phyloP scores from a whole-genome alignment of 1,140 invertebrate species.

The Solen grandis region DNA sequence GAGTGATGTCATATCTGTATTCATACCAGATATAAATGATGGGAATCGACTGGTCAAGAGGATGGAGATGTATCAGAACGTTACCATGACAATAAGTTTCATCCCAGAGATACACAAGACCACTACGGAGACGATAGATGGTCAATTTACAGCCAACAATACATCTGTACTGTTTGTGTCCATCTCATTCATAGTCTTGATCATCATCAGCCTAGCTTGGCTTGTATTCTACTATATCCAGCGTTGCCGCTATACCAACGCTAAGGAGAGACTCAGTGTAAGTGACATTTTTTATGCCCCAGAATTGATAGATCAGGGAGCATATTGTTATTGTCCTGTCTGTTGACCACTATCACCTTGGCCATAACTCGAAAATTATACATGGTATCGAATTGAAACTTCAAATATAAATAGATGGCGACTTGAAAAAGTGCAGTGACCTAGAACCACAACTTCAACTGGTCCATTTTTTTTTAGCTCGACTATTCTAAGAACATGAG shows the following conservation, averaged over 20 bases:
- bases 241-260: constrained; percentile 94
- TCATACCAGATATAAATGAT: constrained; percentile 87
- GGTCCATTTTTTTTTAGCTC: too few species aligned
- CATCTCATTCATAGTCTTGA: constrained; percentile 95
- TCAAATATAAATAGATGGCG: too few species aligned
- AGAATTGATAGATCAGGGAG: too few species aligned
- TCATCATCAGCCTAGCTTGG: constrained; percentile 96
- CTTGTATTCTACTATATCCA: constrained; percentile 97
- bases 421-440: too few species aligned
- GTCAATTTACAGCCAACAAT: constrained; percentile 63
- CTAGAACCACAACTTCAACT: too few species aligned
- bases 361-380: too few species aligned
- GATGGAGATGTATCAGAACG: constrained; percentile 85
- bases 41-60: constrained; percentile 87
- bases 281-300: constrained; percentile 81
- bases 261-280: constrained; percentile 90
- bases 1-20: constrained; percentile 88
- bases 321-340: too few species aligned
- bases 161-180: constrained; percentile 94
- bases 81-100: constrained; percentile 86
- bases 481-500: too few species aligned
- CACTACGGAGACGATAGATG: background rate
- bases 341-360: too few species aligned
- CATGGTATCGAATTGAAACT: too few species aligned
- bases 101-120: constrained; percentile 1